Evolutionary conservation across 53 echinoderm and acorn worm species (phyloP).

Genomic region (Glandiceps talaboti): DNA sequence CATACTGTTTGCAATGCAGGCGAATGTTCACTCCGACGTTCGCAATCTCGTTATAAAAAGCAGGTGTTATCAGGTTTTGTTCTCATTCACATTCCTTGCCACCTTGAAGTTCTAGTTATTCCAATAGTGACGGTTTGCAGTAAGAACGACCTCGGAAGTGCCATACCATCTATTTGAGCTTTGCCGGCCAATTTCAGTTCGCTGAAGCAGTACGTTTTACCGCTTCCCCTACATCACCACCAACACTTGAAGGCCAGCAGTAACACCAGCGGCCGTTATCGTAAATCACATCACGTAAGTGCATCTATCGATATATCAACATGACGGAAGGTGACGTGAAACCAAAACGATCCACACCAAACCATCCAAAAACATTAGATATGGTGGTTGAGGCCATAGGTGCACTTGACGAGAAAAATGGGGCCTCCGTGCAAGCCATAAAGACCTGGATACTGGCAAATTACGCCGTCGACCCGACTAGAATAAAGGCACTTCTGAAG

Average conservation of each 20-base stretch:
- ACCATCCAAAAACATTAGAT: slow-evolving; percentile 35
- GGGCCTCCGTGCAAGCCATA: slow-evolving; percentile 39
- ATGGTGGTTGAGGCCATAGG: slow-evolving; percentile 37
- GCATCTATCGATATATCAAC: too few relatives aligned
- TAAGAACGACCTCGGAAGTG: not conserved
- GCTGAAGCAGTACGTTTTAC: too few relatives aligned
- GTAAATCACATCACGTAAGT: not conserved
- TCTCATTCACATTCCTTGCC: not conserved
- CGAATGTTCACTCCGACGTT: too few relatives aligned
- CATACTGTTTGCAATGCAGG: too few relatives aligned
- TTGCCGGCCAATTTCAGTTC: not conserved
- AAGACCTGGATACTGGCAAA: slow-evolving; percentile 38
- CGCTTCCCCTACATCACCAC: too few relatives aligned
- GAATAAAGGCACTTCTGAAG: slow-evolving; percentile 21
- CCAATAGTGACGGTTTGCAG: not conserved
- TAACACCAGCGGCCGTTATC: not conserved
- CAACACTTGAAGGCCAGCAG: not conserved
- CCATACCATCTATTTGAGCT: not conserved
- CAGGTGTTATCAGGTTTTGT: too few relatives aligned
- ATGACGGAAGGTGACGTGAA: not conserved
- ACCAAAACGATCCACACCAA: not conserved
- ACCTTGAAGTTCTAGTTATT: too few relatives aligned
- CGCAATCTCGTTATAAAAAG: too few relatives aligned
- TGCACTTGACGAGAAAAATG: slow-evolving; percentile 28
- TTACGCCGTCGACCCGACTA: slow-evolving; percentile 22